Base-by-base conservation (phyloP, 2,113 vertebrate genomes). In the Rhinolophus ferrumequinum region DNA sequence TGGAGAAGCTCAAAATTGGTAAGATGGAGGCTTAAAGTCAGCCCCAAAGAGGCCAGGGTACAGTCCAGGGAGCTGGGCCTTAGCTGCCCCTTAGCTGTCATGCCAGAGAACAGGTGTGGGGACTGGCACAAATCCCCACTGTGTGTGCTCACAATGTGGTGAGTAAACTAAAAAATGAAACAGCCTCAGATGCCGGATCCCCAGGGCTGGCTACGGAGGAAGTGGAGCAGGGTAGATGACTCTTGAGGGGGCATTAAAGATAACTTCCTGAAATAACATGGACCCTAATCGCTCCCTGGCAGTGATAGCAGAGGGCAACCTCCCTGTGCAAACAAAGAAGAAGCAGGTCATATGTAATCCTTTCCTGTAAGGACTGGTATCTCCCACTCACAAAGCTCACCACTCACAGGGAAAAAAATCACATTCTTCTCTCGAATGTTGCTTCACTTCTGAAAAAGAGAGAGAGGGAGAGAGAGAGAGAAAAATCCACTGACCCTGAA, bases 401-500 rank as follows among this genome's bases (percentile, higher is more conserved):
- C 15, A 33, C 41, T 93, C 5, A 30, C 54, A 3, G 84, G 67
- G 19, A 77, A 38, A 44, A 44, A 92, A 97, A 89, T 93, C 10
- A 79, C 70, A 95, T 76, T 75, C 50, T 88, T 92, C 58, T 88
- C 93, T 96, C 77, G 69, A 97, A 3, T n/a, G 38, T 73, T 80
- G 56, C 80, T 97, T 92, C 83, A 77, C 52, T 90, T 56, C 16
- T 88, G 47, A 60, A 76, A 58, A 73, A 30, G 19, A 28, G 16
- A n/a, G 94, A 97, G 93, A 15, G 19, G 9, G n/a, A 24, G 26
- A n/a, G 94, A 97, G 93, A 8, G 15, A 67, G 96, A 97, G 90
- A 11, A 10, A 98, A 97, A 98, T 72, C 90, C 98, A 97, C 70
- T 98, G 98, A 98, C 97, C 98, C 97, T 97, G 97, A 98, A 98